phyloP scores from a whole-genome alignment of 2,797 vertebrate genomes.

The Orientallactaga sibirica region DNA sequence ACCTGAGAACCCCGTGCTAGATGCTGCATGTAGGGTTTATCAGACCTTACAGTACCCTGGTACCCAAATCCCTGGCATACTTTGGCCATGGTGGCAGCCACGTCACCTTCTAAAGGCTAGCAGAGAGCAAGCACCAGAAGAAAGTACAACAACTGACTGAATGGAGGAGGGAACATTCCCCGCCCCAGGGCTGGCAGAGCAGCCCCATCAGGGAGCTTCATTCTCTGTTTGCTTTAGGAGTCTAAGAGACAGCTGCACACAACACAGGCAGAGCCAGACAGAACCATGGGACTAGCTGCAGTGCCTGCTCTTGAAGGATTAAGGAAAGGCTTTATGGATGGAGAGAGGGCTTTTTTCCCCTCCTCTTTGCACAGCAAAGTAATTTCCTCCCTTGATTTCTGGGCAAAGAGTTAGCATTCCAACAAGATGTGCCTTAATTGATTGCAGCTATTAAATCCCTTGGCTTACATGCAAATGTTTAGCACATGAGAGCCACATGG shows the following conservation, averaged over 20 bases:
- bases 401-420: slow-evolving; percentile 83
- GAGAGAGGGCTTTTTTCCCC: background rate
- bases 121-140: background rate
- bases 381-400: slow-evolving; percentile 82
- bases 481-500: slow-evolving; percentile 69
- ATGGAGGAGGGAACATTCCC: background rate
- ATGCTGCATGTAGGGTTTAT: background rate
- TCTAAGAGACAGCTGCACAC: slow-evolving; percentile 40
- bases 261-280: slow-evolving; percentile 44
- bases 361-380: slow-evolving; percentile 66
- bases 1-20: background rate
- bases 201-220: background rate
- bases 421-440: slow-evolving; percentile 85
- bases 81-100: background rate
- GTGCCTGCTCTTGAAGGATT: slow-evolving; percentile 60
- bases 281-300: background rate
- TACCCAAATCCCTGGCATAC: background rate
- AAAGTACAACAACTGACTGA: background rate
- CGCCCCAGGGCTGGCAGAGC: slow-evolving; percentile 4
- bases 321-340: slow-evolving; percentile 58
- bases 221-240: slow-evolving; percentile 42
- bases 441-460: slow-evolving; percentile 81
- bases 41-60: background rate
- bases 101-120: slow-evolving; percentile 29
- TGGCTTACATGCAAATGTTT: slow-evolving; percentile 68